Conservation (phyloP, 2,113 vertebrate genomes). For the Pogona vitticeps region DNA sequence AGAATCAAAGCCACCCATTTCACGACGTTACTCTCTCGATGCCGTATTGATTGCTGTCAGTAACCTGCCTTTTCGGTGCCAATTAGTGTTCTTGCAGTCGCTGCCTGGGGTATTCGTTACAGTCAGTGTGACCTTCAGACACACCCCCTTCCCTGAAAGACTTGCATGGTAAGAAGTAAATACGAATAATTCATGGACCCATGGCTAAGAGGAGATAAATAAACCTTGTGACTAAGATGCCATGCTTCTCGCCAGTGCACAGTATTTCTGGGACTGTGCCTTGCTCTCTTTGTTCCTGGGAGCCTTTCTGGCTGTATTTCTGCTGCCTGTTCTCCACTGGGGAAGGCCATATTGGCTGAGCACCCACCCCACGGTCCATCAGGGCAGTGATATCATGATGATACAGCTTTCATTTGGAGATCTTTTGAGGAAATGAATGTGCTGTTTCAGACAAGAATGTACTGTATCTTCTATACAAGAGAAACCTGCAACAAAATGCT, state of each 20-base stretch:
- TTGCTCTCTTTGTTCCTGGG: background rate
- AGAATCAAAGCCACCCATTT: slow-evolving; percentile 51
- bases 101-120: slow-evolving; percentile 45
- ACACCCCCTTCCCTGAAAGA: slow-evolving; percentile 35
- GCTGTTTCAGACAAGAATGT: background rate
- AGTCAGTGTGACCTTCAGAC: slow-evolving; percentile 46
- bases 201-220: slow-evolving; percentile 10
- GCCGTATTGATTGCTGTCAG: slow-evolving; percentile 43
- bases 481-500: background rate
- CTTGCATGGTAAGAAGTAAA: background rate
- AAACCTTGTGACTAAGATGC: background rate
- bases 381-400: background rate
- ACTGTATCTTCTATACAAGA: background rate
- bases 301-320: slow-evolving; percentile 2
- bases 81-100: slow-evolving; percentile 42
- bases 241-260: background rate
- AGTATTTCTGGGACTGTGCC: background rate
- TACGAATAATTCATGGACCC: background rate
- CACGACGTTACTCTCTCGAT: slow-evolving; percentile 11
- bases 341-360: background rate
- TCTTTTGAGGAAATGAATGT: background rate
- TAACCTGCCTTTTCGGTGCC: slow-evolving; percentile 30
- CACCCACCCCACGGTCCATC: background rate
- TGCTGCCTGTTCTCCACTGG: background rate
- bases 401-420: background rate